These are phyloP conservation scores for Operophtera brumata DNA, from an alignment of 2,888 invertebrate species.

Conservation along the genomic window DNA sequence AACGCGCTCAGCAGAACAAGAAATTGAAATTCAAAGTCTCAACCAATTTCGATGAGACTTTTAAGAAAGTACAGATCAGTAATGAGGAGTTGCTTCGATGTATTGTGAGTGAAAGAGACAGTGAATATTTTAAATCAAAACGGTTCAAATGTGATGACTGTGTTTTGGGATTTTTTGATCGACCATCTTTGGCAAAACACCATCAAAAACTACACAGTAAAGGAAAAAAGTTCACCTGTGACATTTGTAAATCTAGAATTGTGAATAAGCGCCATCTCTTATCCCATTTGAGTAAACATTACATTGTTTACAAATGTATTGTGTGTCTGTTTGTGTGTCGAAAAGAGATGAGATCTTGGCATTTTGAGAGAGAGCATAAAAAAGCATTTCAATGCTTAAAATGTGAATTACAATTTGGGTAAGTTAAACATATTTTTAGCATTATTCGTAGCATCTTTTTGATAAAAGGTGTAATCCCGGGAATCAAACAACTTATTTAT, in stretches of 20 bases:
- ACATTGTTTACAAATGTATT: constrained; percentile 33
- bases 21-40: constrained; percentile 47
- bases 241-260: neutral
- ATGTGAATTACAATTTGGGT: constrained; percentile 45
- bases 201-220: neutral
- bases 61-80: constrained; percentile 10
- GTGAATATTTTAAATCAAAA: constrained; percentile 5
- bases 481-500: too few relatives aligned
- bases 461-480: too few relatives aligned
- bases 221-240: neutral
- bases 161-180: neutral
- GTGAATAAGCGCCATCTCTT: neutral
- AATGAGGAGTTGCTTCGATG: neutral
- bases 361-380: constrained; percentile 30
- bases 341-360: constrained; percentile 23
- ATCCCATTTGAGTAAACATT: neutral
- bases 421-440: constrained; percentile 14
- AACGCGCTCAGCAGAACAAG: constrained; percentile 11
- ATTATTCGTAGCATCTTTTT: too few relatives aligned
- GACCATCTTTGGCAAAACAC: neutral
- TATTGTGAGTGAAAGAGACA: neutral
- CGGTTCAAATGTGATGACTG: constrained; percentile 1
- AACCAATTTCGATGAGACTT: constrained; percentile 27
- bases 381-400: constrained; percentile 42
- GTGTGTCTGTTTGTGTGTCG: constrained; percentile 36